These are phyloP conservation scores for Nothobranchius furzeri DNA, from an alignment of 2,113 vertebrate genomes.

Conservation along the genomic window DNA sequence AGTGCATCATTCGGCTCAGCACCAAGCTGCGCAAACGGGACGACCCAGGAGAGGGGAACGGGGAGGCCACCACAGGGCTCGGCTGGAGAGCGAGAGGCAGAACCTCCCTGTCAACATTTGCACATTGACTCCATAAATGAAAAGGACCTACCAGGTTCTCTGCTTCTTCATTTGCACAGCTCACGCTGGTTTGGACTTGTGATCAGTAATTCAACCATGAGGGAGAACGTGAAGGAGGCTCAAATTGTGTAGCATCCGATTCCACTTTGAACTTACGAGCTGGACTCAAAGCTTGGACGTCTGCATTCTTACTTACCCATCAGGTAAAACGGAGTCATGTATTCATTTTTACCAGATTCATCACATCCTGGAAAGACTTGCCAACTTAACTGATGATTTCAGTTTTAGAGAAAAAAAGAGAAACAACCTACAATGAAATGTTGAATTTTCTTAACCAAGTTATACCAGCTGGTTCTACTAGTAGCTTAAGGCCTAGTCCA, in stretches of 20 bases:
- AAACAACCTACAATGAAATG: slow-evolving; percentile 11
- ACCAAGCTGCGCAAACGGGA: slow-evolving; percentile 91
- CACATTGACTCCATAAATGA: slow-evolving; percentile 79
- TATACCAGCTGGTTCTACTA: no score
- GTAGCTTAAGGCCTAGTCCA: no score
- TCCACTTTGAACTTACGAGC: slow-evolving; percentile 16
- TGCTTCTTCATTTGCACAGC: slow-evolving; percentile 18
- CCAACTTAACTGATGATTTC: slow-evolving; percentile 48
- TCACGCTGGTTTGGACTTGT: slow-evolving; percentile 18
- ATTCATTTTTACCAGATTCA: slow-evolving; percentile 24
- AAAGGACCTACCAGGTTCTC: slow-evolving; percentile 19
- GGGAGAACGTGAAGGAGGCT: slow-evolving; percentile 13
- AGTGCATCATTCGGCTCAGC: slow-evolving; percentile 89
- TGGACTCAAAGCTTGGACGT: slow-evolving; percentile 46
- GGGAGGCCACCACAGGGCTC: slow-evolving; percentile 79
- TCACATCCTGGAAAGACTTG: slow-evolving; percentile 35
- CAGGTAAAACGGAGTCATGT: slow-evolving; percentile 40
- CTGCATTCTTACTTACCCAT: slow-evolving; percentile 29
- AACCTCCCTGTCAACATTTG: slow-evolving; percentile 88
- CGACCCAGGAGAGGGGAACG: slow-evolving; percentile 80
- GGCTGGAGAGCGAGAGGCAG: slow-evolving; percentile 85
- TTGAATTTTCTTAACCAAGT: no score
- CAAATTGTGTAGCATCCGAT: slow-evolving; percentile 23
- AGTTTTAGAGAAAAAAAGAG: slow-evolving; percentile 11
- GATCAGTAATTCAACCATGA: slow-evolving; percentile 13